These are phyloP conservation scores for Poecilia velifera DNA, from an alignment of 2,797 vertebrate species.

Conservation along the genomic window DNA sequence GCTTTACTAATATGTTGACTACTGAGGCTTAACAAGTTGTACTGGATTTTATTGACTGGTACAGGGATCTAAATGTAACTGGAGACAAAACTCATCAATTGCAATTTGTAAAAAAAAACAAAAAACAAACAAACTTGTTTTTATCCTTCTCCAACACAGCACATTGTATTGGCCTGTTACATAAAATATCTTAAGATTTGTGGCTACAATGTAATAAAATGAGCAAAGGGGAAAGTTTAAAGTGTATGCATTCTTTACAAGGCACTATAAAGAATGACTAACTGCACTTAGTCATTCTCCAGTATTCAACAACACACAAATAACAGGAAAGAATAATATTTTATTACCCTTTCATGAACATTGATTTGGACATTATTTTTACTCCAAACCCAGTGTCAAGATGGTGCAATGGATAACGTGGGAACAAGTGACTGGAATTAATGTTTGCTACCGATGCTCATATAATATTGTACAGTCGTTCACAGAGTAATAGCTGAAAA, in stretches of 20 bases:
- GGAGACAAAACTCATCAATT: background rate
- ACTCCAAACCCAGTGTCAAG: constrained; percentile 32
- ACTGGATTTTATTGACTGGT: background rate
- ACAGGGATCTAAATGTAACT: background rate
- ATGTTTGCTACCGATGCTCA: constrained; percentile 53
- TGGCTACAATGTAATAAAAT: background rate
- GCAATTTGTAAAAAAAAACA: background rate
- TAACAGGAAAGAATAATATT: constrained; percentile 47
- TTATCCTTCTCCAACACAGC: background rate
- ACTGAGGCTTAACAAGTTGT: too few species aligned
- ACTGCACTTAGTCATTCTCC: background rate
- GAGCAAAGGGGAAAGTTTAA: background rate
- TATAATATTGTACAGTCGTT: constrained; percentile 52
- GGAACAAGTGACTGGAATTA: constrained; percentile 32
- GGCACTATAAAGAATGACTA: background rate
- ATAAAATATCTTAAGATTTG: background rate
- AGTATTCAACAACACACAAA: constrained; percentile 8
- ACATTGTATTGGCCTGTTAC: background rate
- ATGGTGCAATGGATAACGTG: constrained; percentile 36
- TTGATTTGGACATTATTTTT: constrained; percentile 36
- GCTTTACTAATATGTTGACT: too few species aligned
- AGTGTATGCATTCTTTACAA: background rate
- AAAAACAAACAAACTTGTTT: background rate
- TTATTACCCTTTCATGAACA: constrained; percentile 67
- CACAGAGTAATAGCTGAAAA: constrained; percentile 53